A percentile compares a stretch with the other conserved stretches of the same genome.
Conservation (phyloP, 2,797 vertebrate genomes). For the Gymnoscopelus microlampas region DNA sequence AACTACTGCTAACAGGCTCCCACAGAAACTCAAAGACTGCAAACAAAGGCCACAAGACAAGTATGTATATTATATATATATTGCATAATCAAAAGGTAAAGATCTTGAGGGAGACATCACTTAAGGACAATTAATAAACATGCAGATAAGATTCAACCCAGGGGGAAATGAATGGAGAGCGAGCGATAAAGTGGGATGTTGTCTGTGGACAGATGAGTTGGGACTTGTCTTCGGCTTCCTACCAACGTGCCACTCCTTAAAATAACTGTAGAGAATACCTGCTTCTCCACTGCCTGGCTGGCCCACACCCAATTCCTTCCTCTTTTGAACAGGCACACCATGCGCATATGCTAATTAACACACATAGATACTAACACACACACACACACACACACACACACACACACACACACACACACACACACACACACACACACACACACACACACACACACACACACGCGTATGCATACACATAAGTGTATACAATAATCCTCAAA, state of each 20-base stretch:
- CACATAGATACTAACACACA: neutral
- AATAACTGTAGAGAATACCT: conserved; percentile 71
- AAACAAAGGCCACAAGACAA: neutral
- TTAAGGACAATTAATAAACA: no score
- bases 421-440: neutral
- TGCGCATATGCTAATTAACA: no score
- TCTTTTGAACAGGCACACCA: conserved; percentile 4
- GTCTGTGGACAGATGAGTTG: conserved; percentile 64
- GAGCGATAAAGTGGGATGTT: conserved; percentile 23
- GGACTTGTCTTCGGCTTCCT: conserved; percentile 64
- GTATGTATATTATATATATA: neutral
- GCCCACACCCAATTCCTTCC: conserved; percentile 16
- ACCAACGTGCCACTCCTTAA: conserved; percentile 75
- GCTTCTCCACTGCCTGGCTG: conserved; percentile 10
- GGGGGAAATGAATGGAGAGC: neutral
- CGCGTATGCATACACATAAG: neutral
- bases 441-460: neutral
- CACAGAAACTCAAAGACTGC: conserved; percentile 13
- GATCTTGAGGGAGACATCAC: neutral
- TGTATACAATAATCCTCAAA: neutral
- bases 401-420: neutral
- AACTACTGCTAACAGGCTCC: neutral
- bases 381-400: neutral
- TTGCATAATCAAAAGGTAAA: neutral
- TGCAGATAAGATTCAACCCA: neutral